phyloP scores from a whole-genome alignment of 2,888 invertebrate species.

The Eupithecia insigniata region DNA sequence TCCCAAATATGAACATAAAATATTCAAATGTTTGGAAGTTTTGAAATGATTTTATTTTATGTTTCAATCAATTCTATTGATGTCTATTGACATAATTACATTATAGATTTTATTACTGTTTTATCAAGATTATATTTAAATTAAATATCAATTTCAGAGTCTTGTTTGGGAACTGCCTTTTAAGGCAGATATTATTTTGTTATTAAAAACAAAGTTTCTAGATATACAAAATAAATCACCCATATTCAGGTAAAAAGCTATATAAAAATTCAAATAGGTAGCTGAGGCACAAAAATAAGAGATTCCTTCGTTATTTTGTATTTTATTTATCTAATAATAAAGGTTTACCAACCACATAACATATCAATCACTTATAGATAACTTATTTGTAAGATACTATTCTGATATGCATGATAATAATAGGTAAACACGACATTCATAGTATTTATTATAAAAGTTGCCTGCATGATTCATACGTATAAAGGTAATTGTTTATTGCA shows the following conservation, averaged over 20 bases:
- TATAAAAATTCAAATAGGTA: background rate
- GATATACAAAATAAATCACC: background rate
- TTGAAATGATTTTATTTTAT: conserved; percentile 18
- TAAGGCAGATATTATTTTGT: background rate
- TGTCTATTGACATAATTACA: conserved; percentile 18
- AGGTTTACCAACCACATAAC: no score
- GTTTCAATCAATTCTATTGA: conserved; percentile 30
- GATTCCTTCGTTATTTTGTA: background rate
- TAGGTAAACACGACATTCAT: no score
- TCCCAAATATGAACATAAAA: conserved; percentile 18
- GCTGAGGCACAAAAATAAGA: background rate
- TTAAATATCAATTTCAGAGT: background rate
- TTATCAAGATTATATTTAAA: conserved; percentile 9
- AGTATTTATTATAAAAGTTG: background rate
- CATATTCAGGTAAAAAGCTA: background rate
- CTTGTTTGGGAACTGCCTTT: background rate
- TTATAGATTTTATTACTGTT: conserved; percentile 2
- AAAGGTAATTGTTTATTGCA: background rate
- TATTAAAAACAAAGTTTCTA: background rate
- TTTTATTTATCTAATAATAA: no score
- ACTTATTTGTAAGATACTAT: no score
- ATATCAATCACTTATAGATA: no score
- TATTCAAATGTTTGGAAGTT: conserved; percentile 21
- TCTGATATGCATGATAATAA: no score
- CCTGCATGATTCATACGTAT: background rate